These are phyloP conservation scores for Drosophila barbarae DNA, from an alignment of 2,888 invertebrate species.

Conservation along the genomic window DNA sequence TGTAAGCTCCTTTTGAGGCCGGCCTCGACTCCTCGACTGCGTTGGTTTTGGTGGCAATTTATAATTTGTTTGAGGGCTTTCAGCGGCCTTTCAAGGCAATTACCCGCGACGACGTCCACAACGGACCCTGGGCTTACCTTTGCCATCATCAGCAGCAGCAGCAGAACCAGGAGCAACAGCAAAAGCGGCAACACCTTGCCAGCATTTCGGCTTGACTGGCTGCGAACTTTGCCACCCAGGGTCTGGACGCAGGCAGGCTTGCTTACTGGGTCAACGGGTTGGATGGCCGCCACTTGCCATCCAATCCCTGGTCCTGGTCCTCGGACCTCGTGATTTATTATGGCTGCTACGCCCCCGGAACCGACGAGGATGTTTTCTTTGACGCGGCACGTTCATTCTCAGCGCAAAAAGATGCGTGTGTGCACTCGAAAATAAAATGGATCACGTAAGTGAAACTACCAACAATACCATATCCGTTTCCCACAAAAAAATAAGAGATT, in stretches of 20 bases:
- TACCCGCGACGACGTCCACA: constrained; percentile 37
- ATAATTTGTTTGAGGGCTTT: constrained; percentile 67
- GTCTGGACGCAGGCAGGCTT: constrained; percentile 19
- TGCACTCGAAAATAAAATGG: constrained; percentile 21
- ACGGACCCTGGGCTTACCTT: constrained; percentile 22
- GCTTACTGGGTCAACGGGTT: constrained; percentile 62
- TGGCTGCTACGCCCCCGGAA: constrained; percentile 18
- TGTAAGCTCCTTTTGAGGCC: constrained; percentile 35
- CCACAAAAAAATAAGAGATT: background rate
- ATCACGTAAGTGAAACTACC: constrained; percentile 11
- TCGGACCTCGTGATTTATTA: constrained; percentile 24
- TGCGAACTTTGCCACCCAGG: constrained; percentile 43
- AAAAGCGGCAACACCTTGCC: constrained; percentile 38
- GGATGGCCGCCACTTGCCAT: constrained; percentile 19
- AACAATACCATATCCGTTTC: background rate
- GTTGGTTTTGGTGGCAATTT: constrained; percentile 52
- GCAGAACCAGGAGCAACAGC: constrained; percentile 22
- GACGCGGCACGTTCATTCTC: constrained; percentile 46
- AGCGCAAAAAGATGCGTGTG: constrained; percentile 14
- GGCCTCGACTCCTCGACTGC: constrained; percentile 14
- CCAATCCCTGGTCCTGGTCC: constrained; percentile 11
- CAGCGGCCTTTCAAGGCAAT: constrained; percentile 66
- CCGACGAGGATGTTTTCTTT: constrained; percentile 51
- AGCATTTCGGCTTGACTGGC: constrained; percentile 56
- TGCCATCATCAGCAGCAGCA: constrained; percentile 5